Conservation (phyloP, 2,888 invertebrate genomes). For the Nephrotoma flavescens region DNA sequence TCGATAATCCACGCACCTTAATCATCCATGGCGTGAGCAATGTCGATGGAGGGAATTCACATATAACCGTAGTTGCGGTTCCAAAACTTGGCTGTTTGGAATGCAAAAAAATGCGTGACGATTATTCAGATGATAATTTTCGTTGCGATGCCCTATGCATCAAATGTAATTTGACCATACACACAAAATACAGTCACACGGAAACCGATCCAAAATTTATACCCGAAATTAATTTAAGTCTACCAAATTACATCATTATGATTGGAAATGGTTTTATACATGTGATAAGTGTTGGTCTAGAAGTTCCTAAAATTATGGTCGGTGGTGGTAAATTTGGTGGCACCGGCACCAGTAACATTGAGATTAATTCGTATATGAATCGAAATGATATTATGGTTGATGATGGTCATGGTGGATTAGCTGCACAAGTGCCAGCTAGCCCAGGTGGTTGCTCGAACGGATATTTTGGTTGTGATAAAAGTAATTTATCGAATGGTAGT, state of each 20-base stretch:
- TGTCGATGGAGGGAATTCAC: slow-evolving; percentile 31
- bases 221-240: slow-evolving; percentile 51
- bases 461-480: slow-evolving; percentile 3
- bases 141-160: slow-evolving; percentile 60
- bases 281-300: slow-evolving; percentile 50
- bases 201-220: slow-evolving; percentile 67
- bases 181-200: slow-evolving; percentile 83
- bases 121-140: slow-evolving; percentile 34
- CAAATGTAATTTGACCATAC: slow-evolving; percentile 80
- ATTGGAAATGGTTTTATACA: slow-evolving; percentile 78
- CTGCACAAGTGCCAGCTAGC: neutral
- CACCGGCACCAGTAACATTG: neutral
- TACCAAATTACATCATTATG: slow-evolving; percentile 60
- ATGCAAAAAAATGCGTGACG: slow-evolving; percentile 39
- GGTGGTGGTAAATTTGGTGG: neutral
- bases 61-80: slow-evolving; percentile 34
- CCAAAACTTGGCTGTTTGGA: slow-evolving; percentile 47
- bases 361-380: neutral
- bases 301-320: slow-evolving; percentile 26
- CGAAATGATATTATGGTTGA: neutral
- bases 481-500: neutral
- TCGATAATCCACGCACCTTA: slow-evolving; percentile 40
- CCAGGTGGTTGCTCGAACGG: neutral
- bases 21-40: slow-evolving; percentile 40
- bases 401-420: neutral